Conservation (phyloP, 2,113 vertebrate species). For the Gopherus flavomarginatus region DNA sequence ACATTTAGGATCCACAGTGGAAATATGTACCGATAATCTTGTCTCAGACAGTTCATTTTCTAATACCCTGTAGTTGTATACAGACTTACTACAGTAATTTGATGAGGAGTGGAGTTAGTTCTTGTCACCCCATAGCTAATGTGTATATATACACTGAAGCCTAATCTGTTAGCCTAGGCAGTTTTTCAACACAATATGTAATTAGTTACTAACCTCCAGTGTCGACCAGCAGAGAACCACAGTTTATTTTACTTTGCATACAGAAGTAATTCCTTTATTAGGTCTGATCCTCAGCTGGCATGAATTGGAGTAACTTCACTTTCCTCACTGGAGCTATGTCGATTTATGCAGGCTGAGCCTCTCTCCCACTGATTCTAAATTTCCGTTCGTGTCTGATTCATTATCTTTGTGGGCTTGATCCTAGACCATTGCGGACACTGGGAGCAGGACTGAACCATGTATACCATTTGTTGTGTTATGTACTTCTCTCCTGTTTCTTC, state of each 20-base stretch:
- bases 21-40: background rate
- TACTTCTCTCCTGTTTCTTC: rapidly evolving
- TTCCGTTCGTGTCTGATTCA: background rate
- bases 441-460: background rate
- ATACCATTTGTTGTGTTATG: background rate
- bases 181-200: background rate
- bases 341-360: background rate
- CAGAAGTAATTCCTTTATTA: background rate
- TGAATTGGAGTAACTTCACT: background rate
- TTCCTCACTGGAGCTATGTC: background rate
- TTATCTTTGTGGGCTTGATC: background rate
- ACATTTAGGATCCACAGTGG: background rate
- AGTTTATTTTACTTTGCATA: background rate
- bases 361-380: background rate
- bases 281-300: background rate
- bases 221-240: background rate
- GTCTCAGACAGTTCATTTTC: background rate
- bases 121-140: background rate
- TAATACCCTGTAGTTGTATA: background rate
- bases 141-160: background rate
- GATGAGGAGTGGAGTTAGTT: background rate
- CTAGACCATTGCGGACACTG: background rate
- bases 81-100: rapidly evolving
- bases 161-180: background rate
- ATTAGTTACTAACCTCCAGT: background rate